These are phyloP conservation scores for Cololabis saira DNA, from an alignment of 2,113 vertebrate species.

Conservation along the genomic window DNA sequence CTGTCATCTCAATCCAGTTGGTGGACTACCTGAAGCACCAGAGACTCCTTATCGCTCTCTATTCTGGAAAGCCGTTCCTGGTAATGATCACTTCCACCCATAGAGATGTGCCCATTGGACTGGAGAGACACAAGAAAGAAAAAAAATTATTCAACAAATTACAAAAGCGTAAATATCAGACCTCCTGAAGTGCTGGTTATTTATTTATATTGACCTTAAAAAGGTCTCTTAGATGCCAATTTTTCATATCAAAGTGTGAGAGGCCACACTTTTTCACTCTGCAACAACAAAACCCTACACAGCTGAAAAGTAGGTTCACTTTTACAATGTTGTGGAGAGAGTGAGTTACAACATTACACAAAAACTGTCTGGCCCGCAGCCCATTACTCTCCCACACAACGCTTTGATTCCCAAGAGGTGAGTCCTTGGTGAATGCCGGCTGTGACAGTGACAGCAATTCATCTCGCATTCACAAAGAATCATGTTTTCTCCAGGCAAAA, in stretches of 20 bases:
- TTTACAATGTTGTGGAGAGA: constrained; percentile 42
- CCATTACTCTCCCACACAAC: constrained; percentile 47
- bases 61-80: constrained; percentile 93
- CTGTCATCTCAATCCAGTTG: background rate
- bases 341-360: constrained; percentile 61
- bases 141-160: background rate
- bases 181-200: background rate
- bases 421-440: constrained; percentile 25
- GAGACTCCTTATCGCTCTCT: constrained; percentile 97
- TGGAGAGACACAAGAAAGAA: constrained; percentile 70
- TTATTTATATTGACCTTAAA: too few species aligned
- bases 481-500: constrained; percentile 49
- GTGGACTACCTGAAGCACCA: constrained; percentile 90
- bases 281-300: constrained; percentile 70
- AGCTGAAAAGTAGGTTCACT: constrained; percentile 45
- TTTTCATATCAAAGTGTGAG: constrained; percentile 14
- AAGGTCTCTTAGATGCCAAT: background rate
- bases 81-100: constrained; percentile 90
- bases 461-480: constrained; percentile 29
- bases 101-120: constrained; percentile 93
- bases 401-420: constrained; percentile 38
- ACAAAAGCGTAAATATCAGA: background rate
- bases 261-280: constrained; percentile 14
- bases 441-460: constrained; percentile 36
- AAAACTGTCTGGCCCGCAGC: constrained; percentile 63